Percentiles rank a stretch among this genome's conserved stretches.
These are phyloP conservation scores for Galerucella pusilla DNA, from an alignment of 2,888 invertebrate species.

Conservation along the genomic window DNA sequence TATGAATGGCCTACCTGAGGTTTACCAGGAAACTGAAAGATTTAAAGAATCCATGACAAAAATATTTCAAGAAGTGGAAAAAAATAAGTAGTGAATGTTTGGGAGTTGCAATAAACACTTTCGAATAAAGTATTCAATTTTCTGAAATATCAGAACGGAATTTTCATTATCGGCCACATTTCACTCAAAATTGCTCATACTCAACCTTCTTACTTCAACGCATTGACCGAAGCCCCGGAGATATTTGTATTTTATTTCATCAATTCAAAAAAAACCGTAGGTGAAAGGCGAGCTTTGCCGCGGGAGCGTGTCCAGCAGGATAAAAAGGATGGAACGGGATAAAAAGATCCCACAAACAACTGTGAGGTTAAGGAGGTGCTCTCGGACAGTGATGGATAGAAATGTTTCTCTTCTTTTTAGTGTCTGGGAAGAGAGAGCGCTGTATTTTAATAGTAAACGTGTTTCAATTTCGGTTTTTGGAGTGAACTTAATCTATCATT, in stretches of 20 bases:
- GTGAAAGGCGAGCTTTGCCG: conserved; percentile 25
- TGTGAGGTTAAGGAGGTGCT: conserved; percentile 56
- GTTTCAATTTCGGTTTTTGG: conserved; percentile 32
- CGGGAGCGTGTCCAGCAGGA: conserved; percentile 46
- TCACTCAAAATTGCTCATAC: neutral
- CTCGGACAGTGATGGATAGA: conserved; percentile 59
- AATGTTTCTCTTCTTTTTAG: conserved; percentile 49
- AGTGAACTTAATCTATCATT: conserved; percentile 29
- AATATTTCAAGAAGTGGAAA: too few species aligned
- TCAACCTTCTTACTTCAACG: neutral
- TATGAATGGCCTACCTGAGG: too few species aligned
- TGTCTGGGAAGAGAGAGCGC: conserved; percentile 22
- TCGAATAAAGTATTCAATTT: too few species aligned
- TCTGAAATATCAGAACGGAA: too few species aligned
- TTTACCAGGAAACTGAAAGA: too few species aligned
- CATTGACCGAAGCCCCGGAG: conserved; percentile 17
- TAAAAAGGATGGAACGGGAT: conserved; percentile 52
- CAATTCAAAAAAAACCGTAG: conserved; percentile 31
- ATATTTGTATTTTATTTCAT: conserved; percentile 36
- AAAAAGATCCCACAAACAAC: conserved; percentile 56
- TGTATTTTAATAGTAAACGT: conserved; percentile 39
- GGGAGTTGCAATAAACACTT: too few species aligned
- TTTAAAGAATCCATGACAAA: too few species aligned
- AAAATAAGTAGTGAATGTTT: too few species aligned
- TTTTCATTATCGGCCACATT: neutral